Conservation (phyloP, 2,888 invertebrate species). For the Halocaridina rubra region DNA sequence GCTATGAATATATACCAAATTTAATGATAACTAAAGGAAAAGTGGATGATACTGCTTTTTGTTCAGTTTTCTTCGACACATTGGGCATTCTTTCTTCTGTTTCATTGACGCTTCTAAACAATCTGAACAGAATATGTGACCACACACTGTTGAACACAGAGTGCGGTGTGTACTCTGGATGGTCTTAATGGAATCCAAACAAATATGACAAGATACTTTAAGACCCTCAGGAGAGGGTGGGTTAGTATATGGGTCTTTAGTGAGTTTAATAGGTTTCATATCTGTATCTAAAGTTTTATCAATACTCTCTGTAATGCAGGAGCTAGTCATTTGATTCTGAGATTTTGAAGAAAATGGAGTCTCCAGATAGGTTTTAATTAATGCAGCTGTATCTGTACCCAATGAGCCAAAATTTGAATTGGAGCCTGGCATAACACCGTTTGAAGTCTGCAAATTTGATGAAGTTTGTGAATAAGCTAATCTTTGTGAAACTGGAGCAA, state of each 20-base stretch:
- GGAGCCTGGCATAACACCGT: no score
- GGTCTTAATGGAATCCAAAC: background rate
- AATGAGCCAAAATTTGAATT: background rate
- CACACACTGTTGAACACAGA: conserved; percentile 1
- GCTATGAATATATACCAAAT: no score
- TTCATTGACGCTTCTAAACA: background rate
- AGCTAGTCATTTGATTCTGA: no score
- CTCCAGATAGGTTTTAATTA: background rate
- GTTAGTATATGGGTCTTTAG: no score
- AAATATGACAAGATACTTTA: background rate
- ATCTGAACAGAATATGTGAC: background rate
- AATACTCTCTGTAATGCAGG: no score
- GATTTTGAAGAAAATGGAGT: background rate
- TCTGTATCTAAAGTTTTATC: background rate
- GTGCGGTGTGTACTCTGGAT: background rate
- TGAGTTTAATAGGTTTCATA: no score
- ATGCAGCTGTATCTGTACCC: background rate
- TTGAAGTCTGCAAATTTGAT: no score
- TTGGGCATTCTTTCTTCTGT: background rate
- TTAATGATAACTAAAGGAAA: background rate
- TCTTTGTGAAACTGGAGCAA: no score
- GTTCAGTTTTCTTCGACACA: background rate
- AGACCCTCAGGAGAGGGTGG: background rate
- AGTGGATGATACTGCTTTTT: conserved; percentile 6
- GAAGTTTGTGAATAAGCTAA: no score